These are phyloP conservation scores for Druon quercuslanigerum DNA, from an alignment of 1,140 invertebrate genomes.

Conservation along the genomic window DNA sequence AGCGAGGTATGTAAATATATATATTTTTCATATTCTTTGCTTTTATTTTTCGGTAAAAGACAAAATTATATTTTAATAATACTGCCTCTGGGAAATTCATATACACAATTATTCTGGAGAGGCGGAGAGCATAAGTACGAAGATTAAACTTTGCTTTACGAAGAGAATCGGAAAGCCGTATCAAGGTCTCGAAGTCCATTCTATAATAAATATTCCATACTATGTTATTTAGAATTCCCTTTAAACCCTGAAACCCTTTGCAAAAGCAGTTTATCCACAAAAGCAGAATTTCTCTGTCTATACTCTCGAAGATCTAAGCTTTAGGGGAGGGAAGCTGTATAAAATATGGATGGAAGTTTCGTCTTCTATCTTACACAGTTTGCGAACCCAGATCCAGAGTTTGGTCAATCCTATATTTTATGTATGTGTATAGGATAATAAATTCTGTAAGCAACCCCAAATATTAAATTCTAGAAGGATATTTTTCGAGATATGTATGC, in stretches of 20 bases:
- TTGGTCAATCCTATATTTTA: slow-evolving; percentile 24
- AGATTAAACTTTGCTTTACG: neutral
- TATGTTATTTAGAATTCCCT: slow-evolving; percentile 10
- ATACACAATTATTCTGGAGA: no score
- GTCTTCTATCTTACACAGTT: slow-evolving; percentile 16
- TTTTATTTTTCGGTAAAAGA: no score
- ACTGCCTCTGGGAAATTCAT: no score
- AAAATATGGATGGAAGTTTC: slow-evolving; percentile 26
- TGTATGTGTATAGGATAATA: slow-evolving; percentile 20
- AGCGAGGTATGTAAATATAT: slow-evolving; percentile 78
- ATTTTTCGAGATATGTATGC: neutral
- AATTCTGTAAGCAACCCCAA: neutral
- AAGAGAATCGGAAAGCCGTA: neutral
- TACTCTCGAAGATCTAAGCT: slow-evolving; percentile 13
- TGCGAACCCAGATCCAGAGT: slow-evolving; percentile 1
- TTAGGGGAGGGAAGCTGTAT: slow-evolving; percentile 19
- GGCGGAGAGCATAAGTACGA: no score
- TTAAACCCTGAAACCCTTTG: neutral
- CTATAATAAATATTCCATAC: neutral
- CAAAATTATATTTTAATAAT: no score
- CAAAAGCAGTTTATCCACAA: slow-evolving; percentile 19
- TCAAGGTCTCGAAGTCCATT: neutral
- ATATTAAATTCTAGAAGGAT: neutral
- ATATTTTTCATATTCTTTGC: no score
- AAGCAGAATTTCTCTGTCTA: slow-evolving; percentile 25